These are phyloP conservation scores for Sialis fuliginosa DNA, from an alignment of 2,888 invertebrate species.

Conservation along the genomic window DNA sequence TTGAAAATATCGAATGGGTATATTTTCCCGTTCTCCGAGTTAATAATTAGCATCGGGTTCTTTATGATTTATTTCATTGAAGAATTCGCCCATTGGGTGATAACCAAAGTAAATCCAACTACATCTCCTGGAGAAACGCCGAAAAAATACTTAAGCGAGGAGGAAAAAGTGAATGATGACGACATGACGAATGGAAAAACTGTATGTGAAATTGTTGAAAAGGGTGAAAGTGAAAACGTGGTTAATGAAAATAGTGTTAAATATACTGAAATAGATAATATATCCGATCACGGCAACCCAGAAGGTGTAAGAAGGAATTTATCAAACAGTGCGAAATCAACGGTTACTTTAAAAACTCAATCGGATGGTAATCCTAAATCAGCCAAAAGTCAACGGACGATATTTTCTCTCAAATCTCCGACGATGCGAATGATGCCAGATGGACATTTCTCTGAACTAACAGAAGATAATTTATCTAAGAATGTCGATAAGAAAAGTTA, in stretches of 20 bases:
- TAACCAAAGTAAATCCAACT: slow-evolving; percentile 12
- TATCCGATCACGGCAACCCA: not conserved
- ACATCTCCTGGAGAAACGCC: not conserved
- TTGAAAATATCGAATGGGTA: slow-evolving; percentile 12
- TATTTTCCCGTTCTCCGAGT: slow-evolving; percentile 28
- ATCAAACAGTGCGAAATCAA: too few species aligned
- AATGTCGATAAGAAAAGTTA: slow-evolving; percentile 10
- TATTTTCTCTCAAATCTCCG: not conserved
- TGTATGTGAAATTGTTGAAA: not conserved
- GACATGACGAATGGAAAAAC: not conserved
- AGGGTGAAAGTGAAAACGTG: not conserved
- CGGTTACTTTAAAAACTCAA: not conserved
- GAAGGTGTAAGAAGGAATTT: too few species aligned
- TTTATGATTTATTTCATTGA: slow-evolving; percentile 35
- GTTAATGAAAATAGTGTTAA: not conserved
- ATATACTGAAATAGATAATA: not conserved
- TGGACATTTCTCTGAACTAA: slow-evolving; percentile 6
- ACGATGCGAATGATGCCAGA: not conserved
- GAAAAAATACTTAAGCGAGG: not conserved
- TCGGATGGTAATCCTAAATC: not conserved
- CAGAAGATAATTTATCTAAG: slow-evolving; percentile 7
- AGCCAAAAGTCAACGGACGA: not conserved
- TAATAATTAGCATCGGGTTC: slow-evolving; percentile 32
- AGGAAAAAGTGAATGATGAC: not conserved
- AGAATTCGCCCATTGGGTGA: slow-evolving; percentile 26